These are phyloP conservation scores for Lasiurus cinereus DNA, from an alignment of 2,113 vertebrate genomes.

Conservation along the genomic window DNA sequence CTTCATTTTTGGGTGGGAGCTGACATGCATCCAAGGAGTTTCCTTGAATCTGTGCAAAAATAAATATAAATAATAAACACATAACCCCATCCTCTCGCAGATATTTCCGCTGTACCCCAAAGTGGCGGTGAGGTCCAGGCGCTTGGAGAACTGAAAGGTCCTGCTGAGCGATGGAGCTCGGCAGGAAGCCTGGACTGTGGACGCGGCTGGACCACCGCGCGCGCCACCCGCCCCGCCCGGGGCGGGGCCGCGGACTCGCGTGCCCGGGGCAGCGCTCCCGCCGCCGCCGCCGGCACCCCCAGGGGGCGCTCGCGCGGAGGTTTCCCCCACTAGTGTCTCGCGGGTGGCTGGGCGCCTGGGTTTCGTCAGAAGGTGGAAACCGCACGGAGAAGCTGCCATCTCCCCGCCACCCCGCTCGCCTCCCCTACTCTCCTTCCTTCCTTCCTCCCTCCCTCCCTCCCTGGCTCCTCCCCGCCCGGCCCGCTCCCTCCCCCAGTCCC, in stretches of 20 bases:
- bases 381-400: conserved; percentile 64
- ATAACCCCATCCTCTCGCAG: not conserved
- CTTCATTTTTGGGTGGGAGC: not conserved
- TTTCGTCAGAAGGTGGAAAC: conserved; percentile 80
- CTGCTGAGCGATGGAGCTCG: not conserved
- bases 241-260: conserved; percentile 24
- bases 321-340: not conserved
- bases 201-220: not conserved
- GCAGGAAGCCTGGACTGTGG: not conserved
- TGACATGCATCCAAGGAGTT: conserved; percentile 56
- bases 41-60: not conserved
- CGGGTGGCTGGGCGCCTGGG: conserved; percentile 72
- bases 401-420: conserved; percentile 49
- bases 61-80: not conserved
- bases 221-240: not conserved
- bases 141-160: not conserved
- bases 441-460: not conserved
- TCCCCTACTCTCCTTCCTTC: not conserved
- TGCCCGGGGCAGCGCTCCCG: not conserved
- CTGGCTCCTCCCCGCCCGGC: not conserved
- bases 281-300: conserved; percentile 35
- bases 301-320: conserved; percentile 84
- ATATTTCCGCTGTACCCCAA: not conserved
- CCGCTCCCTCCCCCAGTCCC: not conserved
- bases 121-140: not conserved